phyloP scores from a whole-genome alignment of 1,140 invertebrate species.

The Coelopa frigida region DNA sequence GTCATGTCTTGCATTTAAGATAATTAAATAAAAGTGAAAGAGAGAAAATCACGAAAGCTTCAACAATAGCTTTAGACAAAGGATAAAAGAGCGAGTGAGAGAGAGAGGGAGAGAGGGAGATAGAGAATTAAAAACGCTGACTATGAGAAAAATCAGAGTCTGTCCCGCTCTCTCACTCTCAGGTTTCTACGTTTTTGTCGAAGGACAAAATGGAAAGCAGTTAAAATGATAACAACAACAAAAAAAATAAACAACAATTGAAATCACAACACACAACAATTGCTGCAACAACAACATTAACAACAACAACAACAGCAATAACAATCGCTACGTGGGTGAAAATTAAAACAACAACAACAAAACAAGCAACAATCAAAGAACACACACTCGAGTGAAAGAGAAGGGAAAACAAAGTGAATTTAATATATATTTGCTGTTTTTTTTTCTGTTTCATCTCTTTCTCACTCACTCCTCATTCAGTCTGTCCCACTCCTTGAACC shows the following conservation, averaged over 20 bases:
- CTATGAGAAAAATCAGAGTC: too few species aligned
- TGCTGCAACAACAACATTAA: background rate
- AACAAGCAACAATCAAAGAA: background rate
- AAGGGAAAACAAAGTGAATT: conserved; percentile 1
- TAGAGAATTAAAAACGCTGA: too few species aligned
- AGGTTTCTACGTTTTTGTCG: too few species aligned
- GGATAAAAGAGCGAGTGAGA: background rate
- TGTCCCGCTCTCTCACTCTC: too few species aligned
- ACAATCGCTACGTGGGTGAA: conserved; percentile 3
- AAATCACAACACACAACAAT: background rate
- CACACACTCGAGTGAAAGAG: background rate
- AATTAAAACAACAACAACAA: conserved; percentile 2
- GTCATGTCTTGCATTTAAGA: background rate
- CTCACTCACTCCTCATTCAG: too few species aligned
- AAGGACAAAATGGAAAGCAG: too few species aligned
- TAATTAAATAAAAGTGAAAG: conserved; percentile 1
- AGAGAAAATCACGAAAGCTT: background rate
- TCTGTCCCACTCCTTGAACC: too few species aligned
- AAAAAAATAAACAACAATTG: conserved; percentile 1
- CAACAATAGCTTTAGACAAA: conserved; percentile 1
- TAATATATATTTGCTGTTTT: too few species aligned
- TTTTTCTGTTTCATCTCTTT: too few species aligned
- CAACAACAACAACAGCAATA: background rate
- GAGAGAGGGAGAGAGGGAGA: background rate
- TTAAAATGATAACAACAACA: background rate